Evolutionary conservation across 2,113 vertebrate genomes (phyloP).

Genomic region (Eublepharis macularius): DNA sequence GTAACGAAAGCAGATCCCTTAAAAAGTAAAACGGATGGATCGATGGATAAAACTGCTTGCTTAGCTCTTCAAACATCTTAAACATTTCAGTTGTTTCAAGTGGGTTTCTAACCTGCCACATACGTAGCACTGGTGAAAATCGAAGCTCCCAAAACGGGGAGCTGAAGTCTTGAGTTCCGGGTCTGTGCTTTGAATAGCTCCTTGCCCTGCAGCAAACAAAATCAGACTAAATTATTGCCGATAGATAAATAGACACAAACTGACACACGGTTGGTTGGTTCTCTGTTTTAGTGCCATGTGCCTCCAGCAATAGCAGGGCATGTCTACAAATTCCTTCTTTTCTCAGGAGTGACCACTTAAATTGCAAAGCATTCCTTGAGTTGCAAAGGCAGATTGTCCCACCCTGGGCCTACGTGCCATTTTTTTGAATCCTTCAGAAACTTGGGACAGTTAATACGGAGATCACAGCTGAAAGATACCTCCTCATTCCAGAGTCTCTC

Average conservation of each 20-base stretch:
- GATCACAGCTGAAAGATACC: neutral
- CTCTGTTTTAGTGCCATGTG: no score
- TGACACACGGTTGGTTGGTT: no score
- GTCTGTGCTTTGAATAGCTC: neutral
- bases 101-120: neutral
- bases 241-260: neutral
- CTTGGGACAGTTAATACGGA: neutral
- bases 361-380: neutral
- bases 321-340: neutral
- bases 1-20: no score
- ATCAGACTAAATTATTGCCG: neutral
- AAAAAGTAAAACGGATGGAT: no score
- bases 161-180: neutral
- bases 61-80: neutral
- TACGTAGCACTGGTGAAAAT: no score
- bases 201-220: no score
- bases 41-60: no score
- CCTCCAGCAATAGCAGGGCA: no score
- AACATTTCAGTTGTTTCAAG: neutral
- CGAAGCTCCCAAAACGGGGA: neutral
- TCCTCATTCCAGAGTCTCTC: fast-evolving
- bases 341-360: no score
- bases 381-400: neutral
- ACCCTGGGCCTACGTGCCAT: neutral
- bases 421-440: neutral